These are phyloP conservation scores for Sciurus vulgaris DNA, from an alignment of 2,797 vertebrate genomes.

Conservation along the genomic window DNA sequence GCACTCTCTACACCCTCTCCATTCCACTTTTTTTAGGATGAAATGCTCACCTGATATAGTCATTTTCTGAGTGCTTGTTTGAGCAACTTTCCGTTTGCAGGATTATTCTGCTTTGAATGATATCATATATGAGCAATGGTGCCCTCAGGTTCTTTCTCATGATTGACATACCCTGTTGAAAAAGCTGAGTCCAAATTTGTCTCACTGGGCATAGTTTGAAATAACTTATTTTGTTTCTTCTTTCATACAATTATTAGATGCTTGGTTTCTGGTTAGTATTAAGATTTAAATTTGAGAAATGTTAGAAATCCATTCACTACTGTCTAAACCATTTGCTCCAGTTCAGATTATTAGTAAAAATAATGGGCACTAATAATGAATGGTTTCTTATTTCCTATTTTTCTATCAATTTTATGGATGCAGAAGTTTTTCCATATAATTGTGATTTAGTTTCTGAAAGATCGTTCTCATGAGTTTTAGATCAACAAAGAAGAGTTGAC, in stretches of 20 bases:
- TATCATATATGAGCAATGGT: background rate
- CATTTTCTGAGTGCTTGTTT: background rate
- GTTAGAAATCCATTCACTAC: background rate
- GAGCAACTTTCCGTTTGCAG: background rate
- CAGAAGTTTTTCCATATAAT: background rate
- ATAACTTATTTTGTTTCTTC: background rate
- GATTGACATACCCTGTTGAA: background rate
- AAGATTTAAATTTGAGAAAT: slow-evolving; percentile 32
- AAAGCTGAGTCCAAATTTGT: background rate
- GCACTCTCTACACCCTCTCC: background rate
- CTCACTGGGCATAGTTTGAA: background rate
- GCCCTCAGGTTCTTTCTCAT: background rate
- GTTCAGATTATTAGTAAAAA: background rate
- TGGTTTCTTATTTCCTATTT: background rate
- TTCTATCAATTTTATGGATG: background rate
- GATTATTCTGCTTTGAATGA: background rate
- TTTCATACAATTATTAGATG: background rate
- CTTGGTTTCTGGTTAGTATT: background rate
- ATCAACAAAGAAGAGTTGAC: background rate
- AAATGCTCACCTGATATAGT: background rate
- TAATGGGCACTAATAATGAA: background rate
- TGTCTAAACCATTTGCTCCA: background rate
- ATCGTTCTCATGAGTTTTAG: background rate
- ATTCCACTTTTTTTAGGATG: background rate
- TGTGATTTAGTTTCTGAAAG: background rate